Evolutionary conservation across 2,797 vertebrate genomes (phyloP).

Genomic region (Setipinna tenuifilis): DNA sequence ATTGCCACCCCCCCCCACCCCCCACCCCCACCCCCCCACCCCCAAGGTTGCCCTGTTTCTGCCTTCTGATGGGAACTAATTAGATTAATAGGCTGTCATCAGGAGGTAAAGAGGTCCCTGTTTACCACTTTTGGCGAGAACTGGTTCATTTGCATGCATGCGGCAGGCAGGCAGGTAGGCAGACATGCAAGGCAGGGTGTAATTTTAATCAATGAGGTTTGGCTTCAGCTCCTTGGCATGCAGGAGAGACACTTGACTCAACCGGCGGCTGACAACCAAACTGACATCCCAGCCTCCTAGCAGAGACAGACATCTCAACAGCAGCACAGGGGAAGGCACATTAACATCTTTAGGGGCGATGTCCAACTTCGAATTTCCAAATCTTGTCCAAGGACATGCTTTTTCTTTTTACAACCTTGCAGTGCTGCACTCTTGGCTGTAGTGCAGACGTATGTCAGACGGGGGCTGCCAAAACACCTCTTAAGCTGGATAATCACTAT

Average conservation of each 20-base stretch:
- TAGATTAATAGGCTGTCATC: background rate
- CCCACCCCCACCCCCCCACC: too few relatives aligned
- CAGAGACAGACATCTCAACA: background rate
- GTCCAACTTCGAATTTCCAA: background rate
- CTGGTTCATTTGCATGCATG: background rate
- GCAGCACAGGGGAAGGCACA: background rate
- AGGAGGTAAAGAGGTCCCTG: constrained; percentile 1
- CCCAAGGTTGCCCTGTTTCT: background rate
- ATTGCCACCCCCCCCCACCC: too few relatives aligned
- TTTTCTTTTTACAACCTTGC: background rate
- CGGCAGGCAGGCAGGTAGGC: too few relatives aligned
- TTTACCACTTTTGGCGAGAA: background rate
- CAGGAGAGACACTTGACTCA: background rate
- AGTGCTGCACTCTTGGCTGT: background rate
- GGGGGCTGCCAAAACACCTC: background rate
- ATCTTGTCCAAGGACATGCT: background rate
- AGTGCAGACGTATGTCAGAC: background rate
- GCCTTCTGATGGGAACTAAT: background rate
- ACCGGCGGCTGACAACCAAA: background rate
- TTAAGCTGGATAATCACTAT: background rate
- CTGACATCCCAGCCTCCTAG: background rate
- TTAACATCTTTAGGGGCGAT: background rate
- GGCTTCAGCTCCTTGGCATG: background rate
- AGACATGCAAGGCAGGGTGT: background rate
- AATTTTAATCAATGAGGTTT: background rate